Percentiles rank a stretch among this genome's conserved stretches.
phyloP scores from a whole-genome alignment of 2,888 invertebrate genomes.

The Drosophila prolongata region DNA sequence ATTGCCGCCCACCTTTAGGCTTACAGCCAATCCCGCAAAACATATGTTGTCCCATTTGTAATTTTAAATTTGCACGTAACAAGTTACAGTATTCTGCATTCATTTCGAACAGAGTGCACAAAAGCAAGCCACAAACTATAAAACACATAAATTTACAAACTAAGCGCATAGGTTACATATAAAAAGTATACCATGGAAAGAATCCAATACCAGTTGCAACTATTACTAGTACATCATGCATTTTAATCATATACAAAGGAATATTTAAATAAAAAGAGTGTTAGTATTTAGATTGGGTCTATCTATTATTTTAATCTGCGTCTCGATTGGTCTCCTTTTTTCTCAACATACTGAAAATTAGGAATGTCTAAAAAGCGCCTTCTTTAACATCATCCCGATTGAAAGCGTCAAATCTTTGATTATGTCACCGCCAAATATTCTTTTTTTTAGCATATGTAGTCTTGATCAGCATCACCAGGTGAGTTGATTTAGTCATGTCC shows the following conservation, averaged over 20 bases:
- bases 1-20: conserved; percentile 66
- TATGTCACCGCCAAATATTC: no score
- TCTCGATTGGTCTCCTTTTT: no score
- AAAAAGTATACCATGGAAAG: conserved; percentile 67
- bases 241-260: conserved; percentile 73
- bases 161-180: conserved; percentile 61
- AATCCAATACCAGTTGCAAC: conserved; percentile 70
- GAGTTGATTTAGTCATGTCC: no score
- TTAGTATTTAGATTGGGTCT: conserved; percentile 58
- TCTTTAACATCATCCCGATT: no score
- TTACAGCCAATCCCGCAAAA: conserved; percentile 30
- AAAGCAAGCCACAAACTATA: conserved; percentile 37
- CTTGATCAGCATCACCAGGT: no score
- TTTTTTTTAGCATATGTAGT: no score
- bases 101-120: conserved; percentile 34
- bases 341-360: no score
- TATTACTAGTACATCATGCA: conserved; percentile 71
- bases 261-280: conserved; percentile 76
- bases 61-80: conserved; percentile 15
- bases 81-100: conserved; percentile 42
- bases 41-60: conserved; percentile 31
- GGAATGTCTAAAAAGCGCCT: no score
- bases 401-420: no score
- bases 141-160: conserved; percentile 47
- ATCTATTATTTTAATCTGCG: no score